Conservation (phyloP, 2,888 invertebrate genomes). For the Terebella lapidaria region DNA sequence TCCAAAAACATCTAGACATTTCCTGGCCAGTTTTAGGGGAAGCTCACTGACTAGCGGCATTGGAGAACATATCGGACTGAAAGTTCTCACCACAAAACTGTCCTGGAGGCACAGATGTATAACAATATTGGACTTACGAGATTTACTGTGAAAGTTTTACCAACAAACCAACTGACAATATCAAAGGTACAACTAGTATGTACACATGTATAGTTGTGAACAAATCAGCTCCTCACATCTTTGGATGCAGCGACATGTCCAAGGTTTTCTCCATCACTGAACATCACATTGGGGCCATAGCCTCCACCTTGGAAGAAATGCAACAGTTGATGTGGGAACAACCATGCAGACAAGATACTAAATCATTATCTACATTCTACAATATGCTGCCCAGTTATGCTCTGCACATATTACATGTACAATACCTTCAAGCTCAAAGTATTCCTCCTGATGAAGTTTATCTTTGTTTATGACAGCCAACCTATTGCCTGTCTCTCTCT, state of each 20-base stretch:
- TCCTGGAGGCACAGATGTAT: conserved; percentile 58
- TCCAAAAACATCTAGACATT: conserved; percentile 74
- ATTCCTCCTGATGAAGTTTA: not conserved
- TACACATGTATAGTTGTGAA: too few species aligned
- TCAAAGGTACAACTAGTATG: too few species aligned
- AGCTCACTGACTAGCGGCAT: conserved; percentile 61
- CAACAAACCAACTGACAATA: too few species aligned
- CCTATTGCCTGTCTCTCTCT: not conserved
- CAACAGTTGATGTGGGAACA: not conserved
- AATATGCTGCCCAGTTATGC: too few species aligned
- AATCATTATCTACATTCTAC: not conserved
- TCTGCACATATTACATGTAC: not conserved
- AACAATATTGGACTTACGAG: not conserved
- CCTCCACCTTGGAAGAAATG: conserved; percentile 31
- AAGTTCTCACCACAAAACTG: conserved; percentile 72
- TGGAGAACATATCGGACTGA: conserved; percentile 63
- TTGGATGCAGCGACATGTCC: conserved; percentile 74
- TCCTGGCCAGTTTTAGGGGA: conserved; percentile 71
- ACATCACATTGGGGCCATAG: conserved; percentile 59
- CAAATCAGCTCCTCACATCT: conserved; percentile 62
- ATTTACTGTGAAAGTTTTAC: too few species aligned
- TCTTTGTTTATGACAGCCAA: not conserved
- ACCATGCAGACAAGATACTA: too few species aligned
- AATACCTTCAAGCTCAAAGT: not conserved
- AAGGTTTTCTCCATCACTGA: conserved; percentile 74